These are phyloP conservation scores for Chondrosia reniformis DNA, from an alignment of 37 sponge, comb jelly and placozoan genomes.

Conservation along the genomic window DNA sequence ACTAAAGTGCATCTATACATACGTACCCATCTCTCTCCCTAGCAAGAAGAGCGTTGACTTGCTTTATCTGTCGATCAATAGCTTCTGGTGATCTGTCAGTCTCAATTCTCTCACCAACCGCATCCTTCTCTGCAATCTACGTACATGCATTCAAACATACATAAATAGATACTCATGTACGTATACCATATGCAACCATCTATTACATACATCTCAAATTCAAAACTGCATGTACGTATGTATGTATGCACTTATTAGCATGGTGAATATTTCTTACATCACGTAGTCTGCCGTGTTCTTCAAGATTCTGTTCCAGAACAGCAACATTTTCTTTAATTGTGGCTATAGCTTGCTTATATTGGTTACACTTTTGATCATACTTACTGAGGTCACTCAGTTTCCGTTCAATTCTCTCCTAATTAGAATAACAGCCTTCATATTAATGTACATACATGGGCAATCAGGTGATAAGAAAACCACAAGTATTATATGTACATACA, in stretches of 20 bases:
- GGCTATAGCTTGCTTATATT: background rate
- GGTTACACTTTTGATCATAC: background rate
- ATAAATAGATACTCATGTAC: background rate
- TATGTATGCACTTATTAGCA: background rate
- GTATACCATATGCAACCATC: constrained; percentile 8
- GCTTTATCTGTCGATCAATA: constrained; percentile 61
- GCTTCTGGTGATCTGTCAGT: constrained; percentile 32
- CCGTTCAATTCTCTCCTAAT: background rate
- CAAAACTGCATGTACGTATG: background rate
- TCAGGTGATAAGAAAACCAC: background rate
- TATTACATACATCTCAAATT: no score
- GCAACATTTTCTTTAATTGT: background rate
- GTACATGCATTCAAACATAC: background rate
- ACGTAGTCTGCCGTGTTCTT: background rate
- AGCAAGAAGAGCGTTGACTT: background rate
- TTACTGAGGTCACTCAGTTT: constrained; percentile 2
- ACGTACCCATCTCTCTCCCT: constrained; percentile 2
- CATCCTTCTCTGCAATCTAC: background rate
- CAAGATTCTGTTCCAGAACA: background rate
- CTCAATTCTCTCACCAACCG: constrained; percentile 40
- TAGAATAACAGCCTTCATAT: background rate
- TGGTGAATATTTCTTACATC: background rate
- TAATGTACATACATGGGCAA: background rate
- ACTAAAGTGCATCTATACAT: background rate
- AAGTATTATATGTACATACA: background rate